Evolutionary conservation across 2,888 invertebrate genomes (phyloP), one percentile per base, ranked within the genome.

Genomic region (Acrobasis repandana): DNA sequence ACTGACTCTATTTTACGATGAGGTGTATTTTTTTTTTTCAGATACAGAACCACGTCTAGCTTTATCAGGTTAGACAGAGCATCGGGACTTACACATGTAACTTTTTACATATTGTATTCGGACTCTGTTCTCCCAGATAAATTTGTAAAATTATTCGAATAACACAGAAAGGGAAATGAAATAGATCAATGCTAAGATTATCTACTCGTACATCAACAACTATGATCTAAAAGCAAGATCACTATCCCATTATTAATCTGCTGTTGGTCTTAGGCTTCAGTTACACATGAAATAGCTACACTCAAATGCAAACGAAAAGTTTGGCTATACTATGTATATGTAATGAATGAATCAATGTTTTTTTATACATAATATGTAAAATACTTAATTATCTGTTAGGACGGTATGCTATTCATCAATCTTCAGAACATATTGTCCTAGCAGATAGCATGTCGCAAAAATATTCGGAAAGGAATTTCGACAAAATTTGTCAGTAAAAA

Each of bases 11-110:
- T 36, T 38, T 34, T 15, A 60, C 9, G 14, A 51, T 56, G 34
- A 33, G 51, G 52, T 50, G 52, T 46, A 47, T 54, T 28, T 49
- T 36, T 28, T 49, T 36, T 5, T 28, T 28, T 43, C 38, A 54
- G 38, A 54, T 54, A 38, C 54, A 38, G 54, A 54, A 54, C 38
- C 16, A 48, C 49, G 58, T 48, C 47, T 43, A 49, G n/a, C 14
- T 15, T 43, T 43, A 20, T n/a, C 15, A 36, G 18, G 54, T 11
- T 38, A 11, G 16, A 54, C 14, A 54, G 36, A 54, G 36, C n/a
- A 51, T 34, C 36, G 36, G 36, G 36, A 3, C 11, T 36, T 18
- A 46, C n/a, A 20, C 20, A 50, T 28, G 28, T 50, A 5, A 28
- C 14, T 28, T 14, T 33, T 3, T 11, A 1, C 10, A 11, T 38